Evolutionary conservation across 2,797 vertebrate species (phyloP).

Genomic region (Setipinna tenuifilis): DNA sequence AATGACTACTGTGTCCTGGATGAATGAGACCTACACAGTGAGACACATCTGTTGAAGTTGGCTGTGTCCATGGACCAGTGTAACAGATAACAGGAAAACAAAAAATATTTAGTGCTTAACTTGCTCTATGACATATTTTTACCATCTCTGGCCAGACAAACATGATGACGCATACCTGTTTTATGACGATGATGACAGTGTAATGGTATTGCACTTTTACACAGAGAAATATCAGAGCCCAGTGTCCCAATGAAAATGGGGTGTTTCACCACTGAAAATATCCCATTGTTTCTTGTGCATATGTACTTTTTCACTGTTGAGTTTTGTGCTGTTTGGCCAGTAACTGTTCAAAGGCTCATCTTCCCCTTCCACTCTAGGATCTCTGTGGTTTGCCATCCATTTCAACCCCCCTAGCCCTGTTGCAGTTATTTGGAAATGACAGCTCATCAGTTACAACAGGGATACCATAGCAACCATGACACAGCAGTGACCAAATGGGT

Average conservation of each 20-base stretch:
- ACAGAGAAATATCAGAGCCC: neutral
- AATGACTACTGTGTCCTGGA: too few relatives aligned
- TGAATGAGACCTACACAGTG: too few relatives aligned
- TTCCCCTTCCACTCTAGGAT: too few relatives aligned
- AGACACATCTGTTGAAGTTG: too few relatives aligned
- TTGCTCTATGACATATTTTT: neutral
- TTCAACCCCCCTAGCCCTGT: neutral
- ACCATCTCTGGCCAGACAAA: neutral
- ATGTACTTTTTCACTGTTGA: neutral
- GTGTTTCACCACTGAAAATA: neutral
- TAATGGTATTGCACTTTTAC: neutral
- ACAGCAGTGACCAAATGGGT: neutral
- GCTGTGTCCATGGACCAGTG: too few relatives aligned
- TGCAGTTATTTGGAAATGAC: neutral
- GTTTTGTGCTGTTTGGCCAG: neutral
- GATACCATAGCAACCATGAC: neutral
- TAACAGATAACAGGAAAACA: neutral
- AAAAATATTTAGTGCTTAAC: neutral
- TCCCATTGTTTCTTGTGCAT: neutral
- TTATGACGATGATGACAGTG: neutral
- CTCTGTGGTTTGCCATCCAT: too few relatives aligned
- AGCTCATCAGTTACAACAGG: neutral
- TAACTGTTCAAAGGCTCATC: too few relatives aligned
- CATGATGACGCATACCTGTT: neutral
- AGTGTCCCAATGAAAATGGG: neutral